A percentile compares a stretch with the other conserved stretches of the same genome.
Conservation (phyloP, 23 tunicate species). For the Botrylloides violaceus region DNA sequence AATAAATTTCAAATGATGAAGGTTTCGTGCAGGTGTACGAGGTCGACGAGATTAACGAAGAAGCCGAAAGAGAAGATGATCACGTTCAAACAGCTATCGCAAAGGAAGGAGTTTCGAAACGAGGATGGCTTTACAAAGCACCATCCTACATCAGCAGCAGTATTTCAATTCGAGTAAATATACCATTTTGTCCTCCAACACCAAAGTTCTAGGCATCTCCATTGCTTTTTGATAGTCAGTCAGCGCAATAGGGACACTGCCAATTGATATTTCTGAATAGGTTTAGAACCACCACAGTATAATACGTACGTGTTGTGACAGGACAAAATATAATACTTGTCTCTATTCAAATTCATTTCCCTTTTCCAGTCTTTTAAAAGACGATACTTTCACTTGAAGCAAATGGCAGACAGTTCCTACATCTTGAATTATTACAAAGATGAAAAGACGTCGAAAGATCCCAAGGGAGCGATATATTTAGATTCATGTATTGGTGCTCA, state of each 20-base stretch:
- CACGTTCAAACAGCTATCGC: slow-evolving; percentile 15
- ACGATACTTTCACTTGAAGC: slow-evolving; percentile 67
- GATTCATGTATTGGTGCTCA: slow-evolving; percentile 82
- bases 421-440: slow-evolving; percentile 89
- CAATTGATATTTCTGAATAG: too few species aligned
- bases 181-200: not conserved
- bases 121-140: slow-evolving; percentile 81
- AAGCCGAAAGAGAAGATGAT: slow-evolving; percentile 40
- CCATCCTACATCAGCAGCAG: slow-evolving; percentile 38
- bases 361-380: slow-evolving; percentile 76
- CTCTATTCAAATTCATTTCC: too few species aligned
- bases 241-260: too few species aligned
- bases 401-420: slow-evolving; percentile 72
- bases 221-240: too few species aligned
- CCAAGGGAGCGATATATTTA: slow-evolving; percentile 86
- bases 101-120: slow-evolving; percentile 55
- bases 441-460: slow-evolving; percentile 66
- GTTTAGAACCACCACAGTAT: too few species aligned
- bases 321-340: too few species aligned
- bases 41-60: slow-evolving; percentile 77
- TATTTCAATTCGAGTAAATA: slow-evolving; percentile 17
- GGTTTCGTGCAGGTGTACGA: slow-evolving; percentile 61
- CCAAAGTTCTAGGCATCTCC: too few species aligned
- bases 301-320: too few species aligned
- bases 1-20: too few species aligned